Conservation (phyloP, 1,140 invertebrate genomes). For the Scaptomyza pallida region DNA sequence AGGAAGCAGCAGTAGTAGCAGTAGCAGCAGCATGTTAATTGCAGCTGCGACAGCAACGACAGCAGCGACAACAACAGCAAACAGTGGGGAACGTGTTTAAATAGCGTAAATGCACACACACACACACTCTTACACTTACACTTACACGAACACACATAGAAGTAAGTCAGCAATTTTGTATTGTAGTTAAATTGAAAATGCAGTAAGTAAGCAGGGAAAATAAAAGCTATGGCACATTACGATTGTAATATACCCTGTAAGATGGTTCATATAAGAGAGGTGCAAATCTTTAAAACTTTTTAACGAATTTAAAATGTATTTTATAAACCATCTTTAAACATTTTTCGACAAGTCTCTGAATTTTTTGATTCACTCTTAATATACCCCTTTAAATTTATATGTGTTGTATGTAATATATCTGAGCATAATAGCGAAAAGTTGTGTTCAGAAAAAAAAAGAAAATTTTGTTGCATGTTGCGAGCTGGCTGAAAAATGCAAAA, state of each 20-base stretch:
- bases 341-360: too few relatives aligned
- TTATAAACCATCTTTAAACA: too few relatives aligned
- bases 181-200: conserved; percentile 66
- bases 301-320: too few relatives aligned
- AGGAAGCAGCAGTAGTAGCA: conserved; percentile 26
- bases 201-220: conserved; percentile 30
- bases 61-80: conserved; percentile 51
- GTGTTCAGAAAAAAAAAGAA: conserved; percentile 30
- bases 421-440: conserved; percentile 21
- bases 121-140: conserved; percentile 9
- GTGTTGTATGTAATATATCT: not conserved
- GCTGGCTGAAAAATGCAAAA: conserved; percentile 46
- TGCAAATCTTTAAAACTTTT: too few relatives aligned
- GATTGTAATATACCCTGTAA: conserved; percentile 17
- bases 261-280: too few relatives aligned
- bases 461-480: conserved; percentile 31
- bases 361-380: not conserved
- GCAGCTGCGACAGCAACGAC: conserved; percentile 62
- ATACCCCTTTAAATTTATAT: not conserved
- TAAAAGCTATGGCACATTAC: too few relatives aligned
- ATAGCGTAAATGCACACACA: conserved; percentile 62
- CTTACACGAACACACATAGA: conserved; percentile 17
- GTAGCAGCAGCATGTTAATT: conserved; percentile 75
- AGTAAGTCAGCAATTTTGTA: conserved; percentile 34
- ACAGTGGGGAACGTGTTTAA: conserved; percentile 75